Conservation (phyloP, 2,113 vertebrate species). For the Apaloderma vittatum region DNA sequence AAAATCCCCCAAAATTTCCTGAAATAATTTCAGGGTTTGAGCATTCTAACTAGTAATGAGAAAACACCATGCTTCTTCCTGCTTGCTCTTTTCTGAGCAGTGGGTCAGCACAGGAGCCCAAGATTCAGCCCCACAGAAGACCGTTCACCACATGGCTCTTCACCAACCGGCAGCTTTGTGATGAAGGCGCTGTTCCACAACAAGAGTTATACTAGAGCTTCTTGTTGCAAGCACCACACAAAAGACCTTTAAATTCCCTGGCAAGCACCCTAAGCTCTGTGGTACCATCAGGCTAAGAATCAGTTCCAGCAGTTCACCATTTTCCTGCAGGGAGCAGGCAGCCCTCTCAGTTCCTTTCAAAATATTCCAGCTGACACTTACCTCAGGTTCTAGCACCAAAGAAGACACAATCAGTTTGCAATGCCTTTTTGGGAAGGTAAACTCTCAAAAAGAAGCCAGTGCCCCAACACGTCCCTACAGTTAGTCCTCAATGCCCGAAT, state of each 20-base stretch:
- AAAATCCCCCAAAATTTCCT: not conserved
- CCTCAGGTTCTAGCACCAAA: not conserved
- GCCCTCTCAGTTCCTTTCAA: not conserved
- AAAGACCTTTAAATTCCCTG: not conserved
- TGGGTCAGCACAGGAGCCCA: not conserved
- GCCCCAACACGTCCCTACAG: not conserved
- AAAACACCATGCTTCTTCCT: not conserved
- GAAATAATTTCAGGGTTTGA: not conserved
- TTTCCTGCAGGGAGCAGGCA: not conserved
- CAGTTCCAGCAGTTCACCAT: not conserved
- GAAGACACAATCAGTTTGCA: not conserved
- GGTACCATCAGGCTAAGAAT: not conserved
- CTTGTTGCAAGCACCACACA: not conserved
- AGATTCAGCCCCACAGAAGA: not conserved
- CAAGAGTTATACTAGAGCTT: not conserved
- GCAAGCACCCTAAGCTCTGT: not conserved
- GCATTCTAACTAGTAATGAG: not conserved
- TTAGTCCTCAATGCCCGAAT: not conserved
- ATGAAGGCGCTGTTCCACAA: not conserved
- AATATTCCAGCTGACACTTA: not conserved
- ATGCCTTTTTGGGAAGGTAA: not conserved
- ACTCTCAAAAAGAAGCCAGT: not conserved
- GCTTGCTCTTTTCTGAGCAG: not conserved
- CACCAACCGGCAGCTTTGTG: rapidly evolving
- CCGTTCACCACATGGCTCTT: not conserved